Base-by-base conservation (phyloP, 2,797 vertebrate species). In the Lepilemur ruficaudatus region DNA sequence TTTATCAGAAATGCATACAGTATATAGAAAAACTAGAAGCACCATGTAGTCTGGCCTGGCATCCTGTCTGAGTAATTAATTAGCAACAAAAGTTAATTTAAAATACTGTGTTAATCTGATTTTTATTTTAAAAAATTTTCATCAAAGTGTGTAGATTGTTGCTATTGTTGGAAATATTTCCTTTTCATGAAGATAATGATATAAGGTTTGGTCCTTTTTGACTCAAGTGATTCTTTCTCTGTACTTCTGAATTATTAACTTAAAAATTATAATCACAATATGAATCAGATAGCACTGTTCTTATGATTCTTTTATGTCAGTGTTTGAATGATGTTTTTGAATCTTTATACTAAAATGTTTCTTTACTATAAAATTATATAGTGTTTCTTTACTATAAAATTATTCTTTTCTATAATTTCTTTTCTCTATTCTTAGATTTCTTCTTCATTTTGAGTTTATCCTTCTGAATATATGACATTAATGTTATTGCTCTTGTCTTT, bases 1-100 rank as follows among this genome's bases (percentile, higher is more conserved):
- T 99, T 99, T 99, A 99, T 99, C 99, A 99, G 98, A 99, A 99
- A 98, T 98, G 98, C 98, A 98, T 99, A 98, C 98, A 98, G 99
- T 99, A 98, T 98, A 96, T 98, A 97, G 98, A 98, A 98, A 97
- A 97, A 98, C 97, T 98, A 95, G 97, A 97, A 98, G 97, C 98
- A 98, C 97, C 97, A 96, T 97, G 83, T 97, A 89, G 96, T 98
- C 98, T 98, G 97, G 94, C 69, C 88, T 97, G 95, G 97, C 96
- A 98, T 98, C 94, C 97, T 98, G 89, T 98, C 0, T 50, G 96
- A 97, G 96, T 98, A 98, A 98, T 98, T 98, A 98, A 98, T 96
- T 95, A 98, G 86, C 80, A 97, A 93, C 82, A 7, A 1, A 97
- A 91, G 48, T 76, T 94, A 91, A 96, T 97, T 96, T 97, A 93